Evolutionary conservation across 2,888 invertebrate species (phyloP), one percentile per base, ranked within the genome.

Genomic region (Trissoscelio sp.): DNA sequence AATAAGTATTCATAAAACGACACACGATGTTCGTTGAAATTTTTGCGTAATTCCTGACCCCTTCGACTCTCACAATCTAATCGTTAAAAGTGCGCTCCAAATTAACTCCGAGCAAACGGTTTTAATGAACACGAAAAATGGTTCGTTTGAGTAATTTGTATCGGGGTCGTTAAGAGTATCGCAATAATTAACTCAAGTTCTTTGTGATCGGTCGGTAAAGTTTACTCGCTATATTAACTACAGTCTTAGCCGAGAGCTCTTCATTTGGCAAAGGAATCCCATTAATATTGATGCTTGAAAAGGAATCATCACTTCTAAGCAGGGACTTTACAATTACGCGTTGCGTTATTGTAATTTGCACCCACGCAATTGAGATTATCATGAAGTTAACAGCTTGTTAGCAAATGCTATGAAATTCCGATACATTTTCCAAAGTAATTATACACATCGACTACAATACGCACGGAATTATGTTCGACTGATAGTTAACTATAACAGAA

Each of bases 311-410:
- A 60, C 31, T 60, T 72, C 51, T 46, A 22, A 60, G 72, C 51
- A 60, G 51, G 12, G 51, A 60, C 58, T 48, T 31, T 37, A 48
- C 37, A 22, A 18, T 48, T 60, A 5, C 24, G 48, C 11, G 51
- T 4, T 28, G 7, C 53, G 16, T 51, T 53, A 60, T 53, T 73
- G 73, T 62, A 62, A 62, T 62, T 51, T 34, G 53, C 46, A 14
- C 20, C 37, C 37, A n/a, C 14, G 18, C 42, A 42, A 34, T 64
- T 34, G 34, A 74, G 64, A 64, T 64, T 64, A 72, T 53, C 73
- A 51, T 39, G 39, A 22, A 62, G 62, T 62, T 73, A 73, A 53
- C 62, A 73, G 62, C 62, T 62, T 62, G 51, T 73, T 53, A 73
- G 53, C 44, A 62, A 48, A 53, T 51, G 39, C 44, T 53, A 44